A percentile compares a stretch with the other conserved stretches of the same genome.
These are phyloP conservation scores for Caracal caracal DNA, from an alignment of 2,113 vertebrate species.

Conservation along the genomic window DNA sequence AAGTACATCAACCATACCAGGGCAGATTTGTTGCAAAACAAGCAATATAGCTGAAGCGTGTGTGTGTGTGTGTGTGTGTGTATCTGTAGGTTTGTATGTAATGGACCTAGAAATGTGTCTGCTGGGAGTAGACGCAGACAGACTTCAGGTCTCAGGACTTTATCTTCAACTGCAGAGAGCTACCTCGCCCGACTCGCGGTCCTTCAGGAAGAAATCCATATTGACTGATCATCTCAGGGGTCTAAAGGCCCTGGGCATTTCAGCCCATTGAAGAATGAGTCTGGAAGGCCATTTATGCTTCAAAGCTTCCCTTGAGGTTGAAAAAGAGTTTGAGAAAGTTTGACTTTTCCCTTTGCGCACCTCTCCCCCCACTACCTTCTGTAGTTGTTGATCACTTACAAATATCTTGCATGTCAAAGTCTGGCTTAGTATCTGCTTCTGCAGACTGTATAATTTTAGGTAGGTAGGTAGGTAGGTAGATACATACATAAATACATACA, in stretches of 20 bases:
- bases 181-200: too few species aligned
- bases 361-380: accelerated
- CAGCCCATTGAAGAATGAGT: not conserved
- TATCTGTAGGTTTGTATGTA: not conserved
- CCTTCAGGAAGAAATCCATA: not conserved
- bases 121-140: not conserved
- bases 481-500: not conserved
- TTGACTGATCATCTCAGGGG: not conserved
- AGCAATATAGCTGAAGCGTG: not conserved
- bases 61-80: not conserved
- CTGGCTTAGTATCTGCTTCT: not conserved
- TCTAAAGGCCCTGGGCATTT: not conserved
- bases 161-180: not conserved
- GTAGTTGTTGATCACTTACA: not conserved
- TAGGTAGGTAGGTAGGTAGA: not conserved
- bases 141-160: not conserved
- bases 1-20: not conserved
- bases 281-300: not conserved
- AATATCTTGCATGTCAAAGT: not conserved
- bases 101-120: not conserved
- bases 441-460: not conserved
- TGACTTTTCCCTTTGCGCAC: not conserved
- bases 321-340: not conserved
- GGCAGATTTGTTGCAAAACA: not conserved
- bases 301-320: not conserved